Conservation (phyloP, 2,113 vertebrate species). For the Mohoua ochrocephala region DNA sequence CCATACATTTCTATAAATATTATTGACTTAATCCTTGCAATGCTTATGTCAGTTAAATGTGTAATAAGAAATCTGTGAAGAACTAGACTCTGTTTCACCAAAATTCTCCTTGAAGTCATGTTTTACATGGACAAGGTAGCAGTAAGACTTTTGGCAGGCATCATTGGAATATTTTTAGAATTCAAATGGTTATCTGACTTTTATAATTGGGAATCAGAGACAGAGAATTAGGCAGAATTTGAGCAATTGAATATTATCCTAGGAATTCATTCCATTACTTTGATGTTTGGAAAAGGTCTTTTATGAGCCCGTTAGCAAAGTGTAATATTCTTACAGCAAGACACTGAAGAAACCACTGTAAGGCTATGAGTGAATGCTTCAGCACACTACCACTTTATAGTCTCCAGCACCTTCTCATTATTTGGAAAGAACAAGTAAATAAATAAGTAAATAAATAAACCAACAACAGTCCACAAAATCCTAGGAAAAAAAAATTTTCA, state of each 20-base stretch:
- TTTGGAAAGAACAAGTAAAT: neutral
- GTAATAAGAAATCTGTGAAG: neutral
- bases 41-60: neutral
- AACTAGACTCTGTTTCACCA: neutral
- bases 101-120: neutral
- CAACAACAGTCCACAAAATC: neutral
- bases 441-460: neutral
- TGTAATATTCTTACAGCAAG: neutral
- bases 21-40: neutral
- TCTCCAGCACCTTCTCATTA: neutral
- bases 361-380: neutral
- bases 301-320: neutral
- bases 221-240: neutral
- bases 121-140: neutral
- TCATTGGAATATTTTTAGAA: neutral
- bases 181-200: neutral
- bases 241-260: neutral
- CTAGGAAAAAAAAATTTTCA: neutral
- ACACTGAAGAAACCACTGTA: neutral
- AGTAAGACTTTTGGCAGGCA: neutral
- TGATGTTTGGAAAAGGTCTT: slow-evolving; percentile 4
- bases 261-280: neutral
- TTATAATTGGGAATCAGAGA: neutral
- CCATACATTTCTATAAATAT: neutral
- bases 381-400: neutral